These are phyloP conservation scores for Apocrypta bakeri DNA, from an alignment of 1,140 invertebrate species.

Conservation along the genomic window DNA sequence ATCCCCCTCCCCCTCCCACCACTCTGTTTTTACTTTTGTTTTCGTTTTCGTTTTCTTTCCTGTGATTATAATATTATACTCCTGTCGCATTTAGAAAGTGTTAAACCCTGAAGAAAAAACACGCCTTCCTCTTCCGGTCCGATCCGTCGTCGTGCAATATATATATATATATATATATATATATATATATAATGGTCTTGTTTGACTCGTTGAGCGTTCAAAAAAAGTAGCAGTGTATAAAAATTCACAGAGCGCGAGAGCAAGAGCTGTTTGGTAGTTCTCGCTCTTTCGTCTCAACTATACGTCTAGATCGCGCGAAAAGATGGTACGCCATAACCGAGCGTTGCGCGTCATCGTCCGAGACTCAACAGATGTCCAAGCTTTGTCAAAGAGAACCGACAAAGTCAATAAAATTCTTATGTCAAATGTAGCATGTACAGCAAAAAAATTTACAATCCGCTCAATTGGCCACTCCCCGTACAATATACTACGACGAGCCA, in stretches of 20 bases:
- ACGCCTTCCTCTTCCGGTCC: slow-evolving; percentile 40
- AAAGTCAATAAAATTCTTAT: not conserved
- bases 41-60: not conserved
- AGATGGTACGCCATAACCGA: slow-evolving; percentile 36
- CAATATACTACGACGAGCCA: not conserved
- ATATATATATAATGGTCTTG: not conserved
- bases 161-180: not conserved
- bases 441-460: not conserved
- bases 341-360: slow-evolving; percentile 2
- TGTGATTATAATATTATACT: not conserved
- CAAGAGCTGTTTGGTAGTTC: not conserved
- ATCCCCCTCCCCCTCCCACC: slow-evolving; percentile 57
- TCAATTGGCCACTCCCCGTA: not conserved
- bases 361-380: not conserved
- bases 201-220: not conserved
- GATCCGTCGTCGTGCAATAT: slow-evolving; percentile 11
- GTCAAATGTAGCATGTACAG: not conserved
- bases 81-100: not conserved
- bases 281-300: slow-evolving; percentile 13
- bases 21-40: slow-evolving; percentile 50
- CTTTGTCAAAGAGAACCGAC: not conserved
- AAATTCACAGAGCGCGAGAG: slow-evolving; percentile 34
- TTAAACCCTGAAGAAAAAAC: slow-evolving; percentile 15
- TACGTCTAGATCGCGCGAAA: slow-evolving; percentile 40
- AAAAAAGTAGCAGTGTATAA: slow-evolving; percentile 8